phyloP scores from a whole-genome alignment of 2,888 invertebrate species.

The Itoplectis maculator region DNA sequence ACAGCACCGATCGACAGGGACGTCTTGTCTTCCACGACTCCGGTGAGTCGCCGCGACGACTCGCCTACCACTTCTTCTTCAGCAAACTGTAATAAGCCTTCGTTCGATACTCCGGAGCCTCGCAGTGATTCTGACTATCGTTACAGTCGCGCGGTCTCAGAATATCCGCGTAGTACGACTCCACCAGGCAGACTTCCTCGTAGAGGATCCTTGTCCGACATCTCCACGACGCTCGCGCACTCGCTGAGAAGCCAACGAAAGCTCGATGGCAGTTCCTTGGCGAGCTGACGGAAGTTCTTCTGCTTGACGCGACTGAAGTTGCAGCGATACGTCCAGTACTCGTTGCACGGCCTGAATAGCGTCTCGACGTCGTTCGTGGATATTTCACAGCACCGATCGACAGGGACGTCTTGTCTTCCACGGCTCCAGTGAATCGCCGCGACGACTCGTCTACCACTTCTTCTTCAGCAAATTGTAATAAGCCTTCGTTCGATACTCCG shows the following conservation, averaged over 20 bases:
- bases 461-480: conserved; percentile 53
- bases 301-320: conserved; percentile 74
- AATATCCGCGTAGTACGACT: conserved; percentile 77
- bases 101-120: conserved; percentile 54
- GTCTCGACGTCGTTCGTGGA: conserved; percentile 44
- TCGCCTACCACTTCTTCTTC: conserved; percentile 65
- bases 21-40: too few relatives aligned
- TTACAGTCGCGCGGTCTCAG: conserved; percentile 56
- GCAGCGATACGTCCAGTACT: conserved; percentile 83
- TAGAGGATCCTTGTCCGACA: conserved; percentile 81
- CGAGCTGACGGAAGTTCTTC: conserved; percentile 77
- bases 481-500: conserved; percentile 57
- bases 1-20: too few relatives aligned
- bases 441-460: conserved; percentile 61
- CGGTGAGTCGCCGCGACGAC: neutral
- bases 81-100: conserved; percentile 48
- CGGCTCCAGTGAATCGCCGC: neutral
- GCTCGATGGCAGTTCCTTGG: conserved; percentile 79
- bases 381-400: conserved; percentile 2
- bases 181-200: conserved; percentile 80
- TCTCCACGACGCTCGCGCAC: conserved; percentile 80
- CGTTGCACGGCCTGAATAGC: conserved; percentile 77
- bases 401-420: neutral
- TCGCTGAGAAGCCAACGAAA: conserved; percentile 84
- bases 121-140: conserved; percentile 16